Base-by-base conservation (phyloP, 2,113 vertebrate genomes). In the Trematocara nigrifrons region DNA sequence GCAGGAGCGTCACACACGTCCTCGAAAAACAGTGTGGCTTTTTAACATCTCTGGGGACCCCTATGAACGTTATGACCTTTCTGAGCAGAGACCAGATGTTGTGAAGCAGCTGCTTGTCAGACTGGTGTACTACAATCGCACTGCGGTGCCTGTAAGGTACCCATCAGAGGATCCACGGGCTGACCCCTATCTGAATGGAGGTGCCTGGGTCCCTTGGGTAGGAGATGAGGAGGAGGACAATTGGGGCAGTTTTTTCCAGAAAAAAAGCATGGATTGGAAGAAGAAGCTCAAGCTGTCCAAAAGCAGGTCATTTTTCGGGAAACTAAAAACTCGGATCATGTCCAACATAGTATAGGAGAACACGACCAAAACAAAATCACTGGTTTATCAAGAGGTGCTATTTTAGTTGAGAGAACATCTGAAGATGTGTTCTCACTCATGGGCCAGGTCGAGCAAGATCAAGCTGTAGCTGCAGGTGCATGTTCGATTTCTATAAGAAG, bases 41-140 rank as follows among this genome's bases (percentile, higher is more conserved):
- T 99, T 99, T 93, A 99, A 99, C 93, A 97, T 99, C 91, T 97
- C 97, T 0, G 96, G 97, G 0, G 99, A 99, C 92, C 99, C 99
- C 3, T 97, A 97, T 0, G 99, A 99, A 84, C 97, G 98, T 10
- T 95, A 97, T 0, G 98, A 99, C 89, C 94, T 98, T 10, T 97
- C 98, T 0, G 96, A 95, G 51, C 95, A 96, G 88, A 95, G 97
- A 51, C 98, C 98, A 0, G 98, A 99, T 0, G 95, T 99, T 52
- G 99, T 99, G 40, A 97, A 97, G 40, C 93, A 95, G 61, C 95
- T 99, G 47, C 89, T 99, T 91, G 94, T 95, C 20, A 97, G 98
- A 31, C 77, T 99, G 85, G 98, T 95, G 3, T 95, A 96, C 92
- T 98, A 99, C 89, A 99, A 99, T 90, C 96, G 90, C 79, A 99